A percentile compares a stretch with the other conserved stretches of the same genome.
These are phyloP conservation scores for Actinemys pallida DNA, from an alignment of 2,113 vertebrate genomes.

Conservation along the genomic window DNA sequence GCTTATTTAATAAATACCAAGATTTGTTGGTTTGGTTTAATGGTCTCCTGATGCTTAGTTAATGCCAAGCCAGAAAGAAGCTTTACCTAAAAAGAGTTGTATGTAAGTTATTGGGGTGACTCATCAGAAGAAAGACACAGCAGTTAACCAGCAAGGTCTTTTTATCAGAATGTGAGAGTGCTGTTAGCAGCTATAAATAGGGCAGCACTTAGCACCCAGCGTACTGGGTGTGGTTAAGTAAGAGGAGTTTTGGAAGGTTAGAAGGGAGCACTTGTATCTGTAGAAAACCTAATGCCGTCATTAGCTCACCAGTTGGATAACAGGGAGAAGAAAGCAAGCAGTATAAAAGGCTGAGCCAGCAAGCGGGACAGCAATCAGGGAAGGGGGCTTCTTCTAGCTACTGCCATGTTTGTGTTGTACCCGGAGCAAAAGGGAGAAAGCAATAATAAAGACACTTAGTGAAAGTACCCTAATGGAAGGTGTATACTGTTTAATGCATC, in stretches of 20 bases:
- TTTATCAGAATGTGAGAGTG: background rate
- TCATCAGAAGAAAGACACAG: background rate
- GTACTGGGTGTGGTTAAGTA: background rate
- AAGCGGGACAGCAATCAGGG: background rate
- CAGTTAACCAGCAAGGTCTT: background rate
- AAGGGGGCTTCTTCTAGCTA: background rate
- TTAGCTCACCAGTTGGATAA: background rate
- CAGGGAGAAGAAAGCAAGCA: background rate
- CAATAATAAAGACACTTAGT: background rate
- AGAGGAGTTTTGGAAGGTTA: background rate
- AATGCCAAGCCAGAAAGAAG: background rate
- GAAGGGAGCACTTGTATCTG: background rate
- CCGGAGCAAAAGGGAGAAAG: background rate
- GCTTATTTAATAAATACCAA: background rate
- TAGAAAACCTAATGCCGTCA: background rate
- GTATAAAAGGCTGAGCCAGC: background rate
- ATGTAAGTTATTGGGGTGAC: background rate
- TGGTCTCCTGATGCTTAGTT: background rate
- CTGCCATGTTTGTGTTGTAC: background rate
- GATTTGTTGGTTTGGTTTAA: background rate
- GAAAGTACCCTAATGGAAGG: background rate
- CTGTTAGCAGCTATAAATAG: background rate
- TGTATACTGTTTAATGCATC: background rate
- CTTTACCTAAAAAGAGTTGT: background rate
- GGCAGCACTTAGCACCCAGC: background rate